These are phyloP conservation scores for Athalia rosae DNA, from an alignment of 2,888 invertebrate species.

Conservation along the genomic window DNA sequence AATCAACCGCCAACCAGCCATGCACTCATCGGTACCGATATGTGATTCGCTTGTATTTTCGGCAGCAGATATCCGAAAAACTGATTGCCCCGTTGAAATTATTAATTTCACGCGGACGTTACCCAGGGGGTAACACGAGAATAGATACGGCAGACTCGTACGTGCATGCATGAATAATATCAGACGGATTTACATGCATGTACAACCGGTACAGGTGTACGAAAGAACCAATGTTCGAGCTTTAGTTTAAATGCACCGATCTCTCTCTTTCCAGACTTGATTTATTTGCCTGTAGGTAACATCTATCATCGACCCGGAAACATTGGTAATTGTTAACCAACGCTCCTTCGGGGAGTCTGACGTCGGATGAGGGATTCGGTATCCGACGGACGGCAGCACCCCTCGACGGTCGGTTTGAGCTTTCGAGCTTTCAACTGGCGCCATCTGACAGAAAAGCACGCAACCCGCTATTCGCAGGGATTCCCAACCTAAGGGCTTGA, in stretches of 20 bases:
- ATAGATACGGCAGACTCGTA: background rate
- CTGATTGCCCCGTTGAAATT: conserved; percentile 4
- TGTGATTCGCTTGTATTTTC: too few species aligned
- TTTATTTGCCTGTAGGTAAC: conserved; percentile 64
- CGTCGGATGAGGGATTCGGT: conserved; percentile 48
- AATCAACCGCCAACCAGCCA: conserved; percentile 20
- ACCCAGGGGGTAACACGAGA: background rate
- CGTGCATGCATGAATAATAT: conserved; percentile 7
- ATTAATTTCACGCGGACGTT: background rate
- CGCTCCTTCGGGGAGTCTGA: conserved; percentile 52
- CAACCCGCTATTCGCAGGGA: conserved; percentile 52
- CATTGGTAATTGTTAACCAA: conserved; percentile 63
- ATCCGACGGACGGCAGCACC: conserved; percentile 64
- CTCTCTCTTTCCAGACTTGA: conserved; percentile 44
- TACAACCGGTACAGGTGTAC: background rate
- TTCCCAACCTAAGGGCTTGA: conserved; percentile 7
- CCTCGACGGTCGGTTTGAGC: conserved; percentile 52
- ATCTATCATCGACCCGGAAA: conserved; percentile 59
- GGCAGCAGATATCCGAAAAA: background rate
- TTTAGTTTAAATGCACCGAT: conserved; percentile 14
- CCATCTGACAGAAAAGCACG: conserved; percentile 56
- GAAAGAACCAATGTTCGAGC: conserved; percentile 7
- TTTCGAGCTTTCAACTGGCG: conserved; percentile 55
- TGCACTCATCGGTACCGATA: background rate
- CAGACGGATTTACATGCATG: background rate